phyloP scores from a whole-genome alignment of 2,113 vertebrate genomes.

The Micronycteris hirsuta region DNA sequence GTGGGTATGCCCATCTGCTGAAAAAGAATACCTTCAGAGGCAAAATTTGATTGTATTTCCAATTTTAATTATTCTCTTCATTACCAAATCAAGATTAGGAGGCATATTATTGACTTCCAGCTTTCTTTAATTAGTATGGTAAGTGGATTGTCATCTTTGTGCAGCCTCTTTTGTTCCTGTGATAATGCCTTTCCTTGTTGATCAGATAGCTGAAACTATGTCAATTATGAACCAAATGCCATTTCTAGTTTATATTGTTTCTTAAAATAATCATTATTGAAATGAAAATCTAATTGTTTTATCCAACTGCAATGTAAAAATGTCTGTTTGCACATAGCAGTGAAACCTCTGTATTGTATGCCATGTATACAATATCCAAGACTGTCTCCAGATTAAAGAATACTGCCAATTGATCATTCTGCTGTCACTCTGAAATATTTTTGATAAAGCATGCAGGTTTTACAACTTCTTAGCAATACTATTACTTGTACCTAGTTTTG shows the following conservation, averaged over 20 bases:
- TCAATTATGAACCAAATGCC: not conserved
- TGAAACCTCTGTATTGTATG: not conserved
- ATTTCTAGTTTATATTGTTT: not conserved
- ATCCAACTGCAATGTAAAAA: not conserved
- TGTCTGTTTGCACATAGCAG: not conserved
- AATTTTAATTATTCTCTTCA: conserved; percentile 7
- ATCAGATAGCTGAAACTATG: not conserved
- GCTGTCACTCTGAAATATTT: not conserved
- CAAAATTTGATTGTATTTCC: not conserved
- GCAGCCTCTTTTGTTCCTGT: not conserved
- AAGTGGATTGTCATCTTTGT: not conserved
- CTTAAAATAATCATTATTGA: conserved; percentile 16
- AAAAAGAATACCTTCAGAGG: not conserved
- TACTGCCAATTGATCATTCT: not conserved
- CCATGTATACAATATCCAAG: not conserved
- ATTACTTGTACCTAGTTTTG: not conserved
- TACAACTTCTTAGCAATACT: not conserved
- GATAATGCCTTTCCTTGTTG: not conserved
- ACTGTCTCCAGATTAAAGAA: not conserved
- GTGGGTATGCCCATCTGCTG: not conserved
- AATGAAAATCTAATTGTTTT: not conserved
- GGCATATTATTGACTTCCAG: not conserved
- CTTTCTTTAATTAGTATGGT: not conserved
- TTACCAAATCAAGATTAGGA: not conserved
- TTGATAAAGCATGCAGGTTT: not conserved